Conservation (phyloP, 2,797 vertebrate genomes). For the Rhadinocentrus ornatus region DNA sequence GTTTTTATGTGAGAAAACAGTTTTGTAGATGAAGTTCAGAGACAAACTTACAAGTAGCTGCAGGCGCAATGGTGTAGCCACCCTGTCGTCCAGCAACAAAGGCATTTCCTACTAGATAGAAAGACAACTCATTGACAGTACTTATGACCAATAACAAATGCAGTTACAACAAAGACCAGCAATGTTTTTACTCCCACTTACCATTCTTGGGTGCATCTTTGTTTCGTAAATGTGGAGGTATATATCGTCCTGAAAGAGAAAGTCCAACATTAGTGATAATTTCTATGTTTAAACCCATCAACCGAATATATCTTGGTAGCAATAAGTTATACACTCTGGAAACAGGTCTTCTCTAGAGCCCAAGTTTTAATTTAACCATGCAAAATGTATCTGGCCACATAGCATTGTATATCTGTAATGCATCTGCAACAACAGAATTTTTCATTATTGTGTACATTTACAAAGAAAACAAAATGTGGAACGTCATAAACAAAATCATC, state of each 20-base stretch:
- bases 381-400: not conserved
- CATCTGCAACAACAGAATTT: too few relatives aligned
- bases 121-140: conserved; percentile 16
- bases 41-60: conserved; percentile 77
- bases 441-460: too few relatives aligned
- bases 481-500: too few relatives aligned
- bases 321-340: not conserved
- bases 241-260: conserved; percentile 87
- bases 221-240: conserved; percentile 96
- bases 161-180: conserved; percentile 18
- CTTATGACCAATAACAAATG: conserved; percentile 5
- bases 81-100: conserved; percentile 72
- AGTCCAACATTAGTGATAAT: conserved; percentile 18
- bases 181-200: conserved; percentile 34
- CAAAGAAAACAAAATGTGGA: too few relatives aligned
- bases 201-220: conserved; percentile 87
- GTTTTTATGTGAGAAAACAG: not conserved
- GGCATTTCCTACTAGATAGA: conserved; percentile 65
- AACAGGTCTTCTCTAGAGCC: not conserved
- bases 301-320: not conserved
- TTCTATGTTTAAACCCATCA: not conserved
- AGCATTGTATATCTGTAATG: too few relatives aligned
- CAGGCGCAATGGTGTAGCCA: conserved; percentile 64
- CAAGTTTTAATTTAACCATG: not conserved
- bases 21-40: conserved; percentile 1